Evolutionary conservation across 1,140 invertebrate species (phyloP).

Genomic region (Euglossa dilemma): DNA sequence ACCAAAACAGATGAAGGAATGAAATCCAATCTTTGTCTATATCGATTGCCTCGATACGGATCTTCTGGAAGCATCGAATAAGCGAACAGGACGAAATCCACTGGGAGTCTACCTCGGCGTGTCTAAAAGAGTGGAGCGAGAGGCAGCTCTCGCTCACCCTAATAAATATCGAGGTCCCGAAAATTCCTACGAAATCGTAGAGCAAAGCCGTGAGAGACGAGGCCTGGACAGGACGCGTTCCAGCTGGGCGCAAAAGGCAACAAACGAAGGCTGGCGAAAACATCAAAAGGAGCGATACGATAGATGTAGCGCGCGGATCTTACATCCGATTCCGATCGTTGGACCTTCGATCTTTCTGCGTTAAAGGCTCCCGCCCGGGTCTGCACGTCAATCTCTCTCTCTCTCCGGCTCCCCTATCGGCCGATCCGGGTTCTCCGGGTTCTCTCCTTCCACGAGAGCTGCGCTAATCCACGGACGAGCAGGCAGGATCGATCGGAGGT

Average conservation of each 20-base stretch:
- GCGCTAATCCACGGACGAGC: slow-evolving; percentile 30
- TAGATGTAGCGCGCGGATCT: slow-evolving; percentile 42
- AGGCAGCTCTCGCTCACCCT: background rate
- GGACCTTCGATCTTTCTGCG: slow-evolving; percentile 32
- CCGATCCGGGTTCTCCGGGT: slow-evolving; percentile 8
- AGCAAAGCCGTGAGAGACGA: slow-evolving; percentile 16
- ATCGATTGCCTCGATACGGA: too few relatives aligned
- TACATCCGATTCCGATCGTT: slow-evolving; percentile 42
- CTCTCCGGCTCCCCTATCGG: too few relatives aligned
- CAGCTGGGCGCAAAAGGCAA: background rate
- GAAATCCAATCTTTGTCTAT: too few relatives aligned
- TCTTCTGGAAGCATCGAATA: too few relatives aligned
- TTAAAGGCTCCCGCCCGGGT: slow-evolving; percentile 10
- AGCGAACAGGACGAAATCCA: too few relatives aligned
- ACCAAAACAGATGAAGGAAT: too few relatives aligned
- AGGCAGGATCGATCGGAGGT: background rate
- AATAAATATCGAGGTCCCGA: slow-evolving; percentile 29
- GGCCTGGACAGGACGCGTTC: background rate
- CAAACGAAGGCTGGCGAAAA: background rate
- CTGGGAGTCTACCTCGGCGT: too few relatives aligned
- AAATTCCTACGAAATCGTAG: slow-evolving; percentile 40
- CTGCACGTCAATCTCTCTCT: slow-evolving; percentile 40
- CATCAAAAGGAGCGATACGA: slow-evolving; percentile 54
- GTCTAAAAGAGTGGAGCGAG: background rate
- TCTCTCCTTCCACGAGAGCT: background rate